A percentile compares a stretch with the other conserved stretches of the same genome.
These are phyloP conservation scores for Lamproptera curius DNA, from an alignment of 2,888 invertebrate species.

Conservation along the genomic window DNA sequence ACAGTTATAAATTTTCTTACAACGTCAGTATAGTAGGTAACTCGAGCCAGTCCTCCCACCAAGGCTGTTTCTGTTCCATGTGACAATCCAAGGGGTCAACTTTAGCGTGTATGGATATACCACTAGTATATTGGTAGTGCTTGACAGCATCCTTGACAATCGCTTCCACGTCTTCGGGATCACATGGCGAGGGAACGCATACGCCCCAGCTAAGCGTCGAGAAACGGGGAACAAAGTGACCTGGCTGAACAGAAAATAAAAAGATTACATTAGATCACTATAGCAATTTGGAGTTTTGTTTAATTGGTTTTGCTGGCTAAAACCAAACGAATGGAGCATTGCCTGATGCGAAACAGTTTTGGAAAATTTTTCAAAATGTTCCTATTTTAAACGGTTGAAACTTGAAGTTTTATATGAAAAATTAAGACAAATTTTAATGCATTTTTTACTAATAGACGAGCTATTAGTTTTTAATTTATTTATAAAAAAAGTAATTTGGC, in stretches of 20 bases:
- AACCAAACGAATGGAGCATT: too few relatives aligned
- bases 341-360: too few relatives aligned
- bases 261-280: too few relatives aligned
- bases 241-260: slow-evolving; percentile 78
- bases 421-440: too few relatives aligned
- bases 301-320: too few relatives aligned
- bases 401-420: too few relatives aligned
- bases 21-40: slow-evolving; percentile 59
- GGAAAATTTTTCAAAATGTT: too few relatives aligned
- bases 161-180: slow-evolving; percentile 76
- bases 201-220: slow-evolving; percentile 84
- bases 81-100: slow-evolving; percentile 81
- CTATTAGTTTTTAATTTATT: too few relatives aligned
- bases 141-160: slow-evolving; percentile 78
- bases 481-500: too few relatives aligned
- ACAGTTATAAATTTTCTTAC: slow-evolving; percentile 44
- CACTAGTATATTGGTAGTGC: slow-evolving; percentile 78
- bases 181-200: slow-evolving; percentile 82
- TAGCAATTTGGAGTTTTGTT: too few relatives aligned
- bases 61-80: slow-evolving; percentile 54
- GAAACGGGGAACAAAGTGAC: slow-evolving; percentile 85
- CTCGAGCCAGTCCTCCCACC: slow-evolving; percentile 60
- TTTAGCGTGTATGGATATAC: slow-evolving; percentile 79
- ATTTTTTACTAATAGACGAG: too few relatives aligned
- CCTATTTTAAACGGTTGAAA: too few relatives aligned